These are phyloP conservation scores for Biston betularia DNA, from an alignment of 2,888 invertebrate species.

Conservation along the genomic window DNA sequence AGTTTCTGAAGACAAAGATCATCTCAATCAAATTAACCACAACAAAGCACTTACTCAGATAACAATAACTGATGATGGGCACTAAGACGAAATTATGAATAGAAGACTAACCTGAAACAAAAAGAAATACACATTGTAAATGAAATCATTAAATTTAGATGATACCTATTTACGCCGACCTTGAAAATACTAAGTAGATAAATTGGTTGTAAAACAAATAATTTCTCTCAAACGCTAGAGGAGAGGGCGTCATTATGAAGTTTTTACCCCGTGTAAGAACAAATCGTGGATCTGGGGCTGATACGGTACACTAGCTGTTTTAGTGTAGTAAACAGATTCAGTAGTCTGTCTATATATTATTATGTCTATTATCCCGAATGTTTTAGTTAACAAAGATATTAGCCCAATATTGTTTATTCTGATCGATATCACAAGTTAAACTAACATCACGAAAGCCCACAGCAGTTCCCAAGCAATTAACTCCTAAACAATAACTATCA, in stretches of 20 bases:
- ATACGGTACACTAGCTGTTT: too few relatives aligned
- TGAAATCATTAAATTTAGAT: too few relatives aligned
- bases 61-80: background rate
- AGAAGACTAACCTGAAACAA: slow-evolving; percentile 28
- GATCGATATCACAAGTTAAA: background rate
- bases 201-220: too few relatives aligned
- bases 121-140: background rate
- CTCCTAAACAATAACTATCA: slow-evolving; percentile 25
- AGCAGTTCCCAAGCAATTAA: slow-evolving; percentile 22
- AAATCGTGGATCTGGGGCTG: too few relatives aligned
- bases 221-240: too few relatives aligned
- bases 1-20: too few relatives aligned
- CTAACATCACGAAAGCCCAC: slow-evolving; percentile 14
- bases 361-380: background rate
- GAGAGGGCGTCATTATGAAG: too few relatives aligned
- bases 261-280: background rate
- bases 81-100: background rate
- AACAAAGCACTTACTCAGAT: background rate
- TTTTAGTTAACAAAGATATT: background rate
- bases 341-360: too few relatives aligned
- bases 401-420: background rate
- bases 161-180: too few relatives aligned
- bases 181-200: too few relatives aligned
- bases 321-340: too few relatives aligned
- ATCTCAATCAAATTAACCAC: background rate